Conservation (phyloP, 2,113 vertebrate species). For the Oryctolagus cuniculus region DNA sequence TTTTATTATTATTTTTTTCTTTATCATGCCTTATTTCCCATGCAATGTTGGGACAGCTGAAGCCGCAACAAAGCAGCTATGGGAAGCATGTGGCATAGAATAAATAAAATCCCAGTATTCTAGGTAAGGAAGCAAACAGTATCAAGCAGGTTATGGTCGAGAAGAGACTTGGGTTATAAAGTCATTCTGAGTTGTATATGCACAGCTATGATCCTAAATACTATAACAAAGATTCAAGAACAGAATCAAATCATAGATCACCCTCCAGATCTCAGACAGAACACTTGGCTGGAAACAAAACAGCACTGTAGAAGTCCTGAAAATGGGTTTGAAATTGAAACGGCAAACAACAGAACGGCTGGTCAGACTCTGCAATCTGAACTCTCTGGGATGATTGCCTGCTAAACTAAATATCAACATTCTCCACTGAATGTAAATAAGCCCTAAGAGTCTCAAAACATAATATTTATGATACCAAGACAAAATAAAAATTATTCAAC, state of each 20-base stretch:
- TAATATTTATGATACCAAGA: constrained; percentile 32
- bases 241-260: constrained; percentile 10
- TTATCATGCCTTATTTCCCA: not conserved
- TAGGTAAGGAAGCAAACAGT: not conserved
- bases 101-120: not conserved
- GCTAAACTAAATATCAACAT: constrained; percentile 42
- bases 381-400: not conserved
- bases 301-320: not conserved
- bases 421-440: constrained; percentile 18
- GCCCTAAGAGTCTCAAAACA: not conserved
- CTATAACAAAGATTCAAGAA: not conserved
- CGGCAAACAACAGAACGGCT: not conserved
- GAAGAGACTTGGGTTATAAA: not conserved
- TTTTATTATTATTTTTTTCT: constrained; percentile 5
- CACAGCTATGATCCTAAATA: not conserved
- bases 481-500: constrained; percentile 8
- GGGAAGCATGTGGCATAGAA: not conserved
- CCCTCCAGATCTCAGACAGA: not conserved
- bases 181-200: not conserved
- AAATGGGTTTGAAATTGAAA: constrained; percentile 18
- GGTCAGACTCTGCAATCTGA: not conserved
- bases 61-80: not conserved
- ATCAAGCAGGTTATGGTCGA: not conserved
- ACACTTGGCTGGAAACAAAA: not conserved
- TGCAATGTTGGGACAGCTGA: not conserved